Percentiles rank a stretch among this genome's conserved stretches.
These are phyloP conservation scores for Stramonita haemastoma DNA, from an alignment of 2,888 invertebrate genomes.

Conservation along the genomic window DNA sequence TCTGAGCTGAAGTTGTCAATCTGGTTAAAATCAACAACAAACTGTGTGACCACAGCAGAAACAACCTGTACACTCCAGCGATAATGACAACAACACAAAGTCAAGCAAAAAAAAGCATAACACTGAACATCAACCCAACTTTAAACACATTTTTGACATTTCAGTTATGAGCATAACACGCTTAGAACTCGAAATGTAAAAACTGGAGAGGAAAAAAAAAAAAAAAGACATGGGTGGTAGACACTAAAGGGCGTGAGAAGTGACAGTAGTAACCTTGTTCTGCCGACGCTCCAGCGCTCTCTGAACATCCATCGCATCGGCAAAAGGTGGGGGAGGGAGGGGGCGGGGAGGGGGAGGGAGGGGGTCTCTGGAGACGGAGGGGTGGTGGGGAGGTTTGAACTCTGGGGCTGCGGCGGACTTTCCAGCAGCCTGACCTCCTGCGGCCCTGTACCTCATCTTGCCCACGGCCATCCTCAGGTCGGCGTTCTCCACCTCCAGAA, in stretches of 20 bases:
- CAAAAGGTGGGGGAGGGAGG: slow-evolving; percentile 20
- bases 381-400: neutral
- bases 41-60: too few species aligned
- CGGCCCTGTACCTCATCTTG: neutral
- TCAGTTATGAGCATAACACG: too few species aligned
- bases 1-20: too few species aligned
- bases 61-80: too few species aligned
- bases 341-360: slow-evolving; percentile 14
- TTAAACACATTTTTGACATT: too few species aligned
- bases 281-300: neutral
- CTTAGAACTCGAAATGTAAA: too few species aligned
- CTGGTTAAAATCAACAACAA: too few species aligned
- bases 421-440: neutral
- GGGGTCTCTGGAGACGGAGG: neutral
- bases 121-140: too few species aligned
- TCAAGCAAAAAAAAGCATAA: too few species aligned
- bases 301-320: neutral
- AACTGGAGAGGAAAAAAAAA: too few species aligned
- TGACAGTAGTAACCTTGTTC: neutral
- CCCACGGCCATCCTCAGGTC: slow-evolving; percentile 28
- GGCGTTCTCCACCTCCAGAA: slow-evolving; percentile 24
- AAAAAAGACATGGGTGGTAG: too few species aligned
- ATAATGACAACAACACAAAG: too few species aligned
- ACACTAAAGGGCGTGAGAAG: neutral
- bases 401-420: neutral